Conservation (phyloP, 2,797 vertebrate species). For the Darevskia mixta region DNA sequence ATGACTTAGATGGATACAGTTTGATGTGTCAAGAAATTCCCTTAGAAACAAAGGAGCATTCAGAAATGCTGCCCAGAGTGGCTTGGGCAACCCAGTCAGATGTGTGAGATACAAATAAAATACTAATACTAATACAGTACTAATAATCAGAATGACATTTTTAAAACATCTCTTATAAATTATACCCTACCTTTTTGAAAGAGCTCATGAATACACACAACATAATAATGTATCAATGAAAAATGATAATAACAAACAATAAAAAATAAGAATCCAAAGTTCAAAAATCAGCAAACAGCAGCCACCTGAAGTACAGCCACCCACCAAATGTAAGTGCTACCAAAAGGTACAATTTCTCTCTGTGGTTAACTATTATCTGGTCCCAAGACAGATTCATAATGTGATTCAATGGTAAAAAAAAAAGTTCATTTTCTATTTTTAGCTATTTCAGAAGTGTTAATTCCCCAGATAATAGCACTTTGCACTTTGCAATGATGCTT, state of each 20-base stretch:
- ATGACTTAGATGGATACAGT: no score
- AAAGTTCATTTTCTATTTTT: constrained; percentile 23
- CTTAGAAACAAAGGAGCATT: not conserved
- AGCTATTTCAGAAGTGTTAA: not conserved
- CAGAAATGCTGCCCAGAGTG: not conserved
- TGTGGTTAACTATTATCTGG: constrained; percentile 36
- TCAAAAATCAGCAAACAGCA: not conserved
- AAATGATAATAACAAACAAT: not conserved
- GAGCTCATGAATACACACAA: not conserved
- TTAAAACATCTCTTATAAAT: not conserved
- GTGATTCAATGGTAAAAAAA: constrained; percentile 14
- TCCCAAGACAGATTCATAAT: constrained; percentile 20
- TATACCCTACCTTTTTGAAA: not conserved
- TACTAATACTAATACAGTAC: no score
- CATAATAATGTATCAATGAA: not conserved
- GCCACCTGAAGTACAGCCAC: not conserved
- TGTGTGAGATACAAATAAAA: no score
- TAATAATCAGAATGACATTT: no score
- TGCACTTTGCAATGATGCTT: not conserved
- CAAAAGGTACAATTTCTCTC: not conserved
- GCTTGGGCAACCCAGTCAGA: no score
- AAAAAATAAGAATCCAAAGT: not conserved
- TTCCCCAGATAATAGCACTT: not conserved
- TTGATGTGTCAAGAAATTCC: not conserved
- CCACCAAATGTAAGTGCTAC: not conserved